phyloP scores from a whole-genome alignment of 2,888 invertebrate species.

The Tillus elongatus region DNA sequence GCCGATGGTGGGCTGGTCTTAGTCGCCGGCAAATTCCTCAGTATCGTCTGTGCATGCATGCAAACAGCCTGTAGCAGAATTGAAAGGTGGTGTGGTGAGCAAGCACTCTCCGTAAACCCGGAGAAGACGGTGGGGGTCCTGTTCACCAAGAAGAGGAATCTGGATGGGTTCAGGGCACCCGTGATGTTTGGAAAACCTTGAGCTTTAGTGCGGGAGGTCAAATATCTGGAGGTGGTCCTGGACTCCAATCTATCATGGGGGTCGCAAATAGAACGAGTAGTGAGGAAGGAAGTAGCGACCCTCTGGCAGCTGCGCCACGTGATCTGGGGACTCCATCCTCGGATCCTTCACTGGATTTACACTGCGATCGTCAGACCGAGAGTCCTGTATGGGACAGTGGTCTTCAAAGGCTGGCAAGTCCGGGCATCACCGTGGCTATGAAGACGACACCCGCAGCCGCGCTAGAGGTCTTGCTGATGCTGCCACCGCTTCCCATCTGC shows the following conservation, averaged over 20 bases:
- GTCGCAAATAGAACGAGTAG: too few species aligned
- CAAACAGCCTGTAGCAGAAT: too few species aligned
- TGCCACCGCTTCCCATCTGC: background rate
- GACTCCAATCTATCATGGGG: background rate
- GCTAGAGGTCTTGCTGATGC: background rate
- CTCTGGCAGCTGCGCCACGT: too few species aligned
- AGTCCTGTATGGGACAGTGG: too few species aligned
- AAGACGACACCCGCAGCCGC: background rate
- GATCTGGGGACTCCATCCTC: too few species aligned
- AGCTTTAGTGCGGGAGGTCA: background rate
- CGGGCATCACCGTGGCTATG: constrained; percentile 1
- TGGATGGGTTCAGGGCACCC: background rate
- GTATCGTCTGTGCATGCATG: too few species aligned
- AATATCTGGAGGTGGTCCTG: background rate
- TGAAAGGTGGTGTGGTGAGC: too few species aligned
- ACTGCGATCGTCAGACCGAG: background rate
- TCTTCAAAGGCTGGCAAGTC: constrained; percentile 1
- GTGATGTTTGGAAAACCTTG: background rate
- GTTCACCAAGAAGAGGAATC: background rate
- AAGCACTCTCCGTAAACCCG: background rate
- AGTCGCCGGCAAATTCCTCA: too few species aligned
- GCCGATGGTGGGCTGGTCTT: too few species aligned
- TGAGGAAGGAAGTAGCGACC: too few species aligned
- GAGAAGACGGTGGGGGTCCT: background rate
- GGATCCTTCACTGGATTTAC: background rate